Evolutionary conservation across 2,888 invertebrate genomes (phyloP), one percentile per base, ranked within the genome.

Genomic region (Caenorhabditis auriculariae): DNA sequence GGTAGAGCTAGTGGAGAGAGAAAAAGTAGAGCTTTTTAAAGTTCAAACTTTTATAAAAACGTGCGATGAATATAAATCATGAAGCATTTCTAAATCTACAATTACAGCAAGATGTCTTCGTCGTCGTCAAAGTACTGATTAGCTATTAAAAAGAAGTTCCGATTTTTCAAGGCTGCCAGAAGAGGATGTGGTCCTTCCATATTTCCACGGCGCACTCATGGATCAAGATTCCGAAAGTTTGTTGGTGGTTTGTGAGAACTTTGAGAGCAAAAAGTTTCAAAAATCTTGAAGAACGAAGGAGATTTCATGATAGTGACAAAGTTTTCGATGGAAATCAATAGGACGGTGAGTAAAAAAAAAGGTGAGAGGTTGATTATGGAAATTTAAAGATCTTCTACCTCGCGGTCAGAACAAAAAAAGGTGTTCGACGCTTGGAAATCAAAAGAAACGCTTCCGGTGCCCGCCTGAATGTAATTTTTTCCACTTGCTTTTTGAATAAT

Each of bases 121-220:
- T n/a, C n/a, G n/a, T n/a, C n/a, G n/a, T n/a, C n/a, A n/a, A n/a
- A n/a, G n/a, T n/a, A n/a, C n/a, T n/a, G n/a, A n/a, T n/a, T n/a
- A n/a, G n/a, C n/a, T n/a, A n/a, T n/a, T n/a, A n/a, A n/a, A n/a
- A n/a, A n/a, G n/a, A n/a, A n/a, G n/a, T n/a, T n/a, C n/a, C n/a
- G n/a, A n/a, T n/a, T n/a, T 7, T 26, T 50, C n/a, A 35, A 60
- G 60, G 51, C 54, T 66, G 32, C 44, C 66, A 2, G 60, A 62
- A n/a, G 66, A 66, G 6, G 66, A 66, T 37, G 35, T 60, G n/a
- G 43, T 37, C 15, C 49, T 69, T 4, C 60, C 66, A n/a, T 74
- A 68, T 53, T 75, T 72, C 50, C 75, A 75, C 46, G 75, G 74
- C 47, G 68, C 69, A 23, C 61, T 74, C 23, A 72, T 71, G 54